A percentile compares a stretch with the other conserved stretches of the same genome.
phyloP scores from a whole-genome alignment of 2,888 invertebrate genomes.

The Saturnia japonica region DNA sequence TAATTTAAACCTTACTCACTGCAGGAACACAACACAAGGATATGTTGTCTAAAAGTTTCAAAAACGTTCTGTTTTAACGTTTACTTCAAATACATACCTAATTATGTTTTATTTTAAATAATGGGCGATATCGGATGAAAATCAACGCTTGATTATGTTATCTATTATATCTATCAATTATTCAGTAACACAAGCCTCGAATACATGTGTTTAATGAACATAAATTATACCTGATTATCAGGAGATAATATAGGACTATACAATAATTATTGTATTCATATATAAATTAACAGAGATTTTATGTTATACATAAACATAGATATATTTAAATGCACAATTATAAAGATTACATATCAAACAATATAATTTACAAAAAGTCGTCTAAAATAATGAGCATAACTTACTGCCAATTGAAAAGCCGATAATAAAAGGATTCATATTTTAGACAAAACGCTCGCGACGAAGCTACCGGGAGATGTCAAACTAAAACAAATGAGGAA shows the following conservation, averaged over 20 bases:
- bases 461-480: background rate
- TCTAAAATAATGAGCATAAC: conserved; percentile 24
- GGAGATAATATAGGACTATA: background rate
- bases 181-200: background rate
- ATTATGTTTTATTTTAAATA: background rate
- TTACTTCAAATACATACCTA: background rate
- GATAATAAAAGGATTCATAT: conserved; percentile 61
- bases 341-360: background rate
- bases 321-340: background rate
- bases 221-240: background rate
- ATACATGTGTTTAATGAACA: background rate
- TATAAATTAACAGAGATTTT: background rate
- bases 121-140: background rate
- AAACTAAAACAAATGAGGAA: conserved; percentile 5
- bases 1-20: too few relatives aligned
- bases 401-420: conserved; percentile 56
- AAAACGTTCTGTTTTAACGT: background rate
- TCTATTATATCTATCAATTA: background rate
- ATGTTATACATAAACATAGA: background rate
- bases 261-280: background rate
- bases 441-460: conserved; percentile 11
- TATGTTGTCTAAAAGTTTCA: background rate
- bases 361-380: background rate
- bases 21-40: too few relatives aligned
- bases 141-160: conserved; percentile 4